Conservation (phyloP, 2,888 invertebrate genomes). For the Gymnosoma rotundatum region DNA sequence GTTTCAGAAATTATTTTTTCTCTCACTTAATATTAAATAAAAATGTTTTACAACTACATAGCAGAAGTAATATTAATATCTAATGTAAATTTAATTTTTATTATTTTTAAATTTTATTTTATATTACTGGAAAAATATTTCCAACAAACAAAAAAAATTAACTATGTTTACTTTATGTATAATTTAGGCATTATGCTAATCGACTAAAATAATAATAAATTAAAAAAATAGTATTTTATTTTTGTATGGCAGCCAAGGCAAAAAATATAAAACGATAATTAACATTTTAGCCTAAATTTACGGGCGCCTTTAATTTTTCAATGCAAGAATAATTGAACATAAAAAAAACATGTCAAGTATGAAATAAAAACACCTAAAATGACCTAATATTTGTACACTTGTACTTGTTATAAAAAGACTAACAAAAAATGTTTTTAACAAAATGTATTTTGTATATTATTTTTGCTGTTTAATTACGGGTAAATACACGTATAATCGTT, state of each 20-base stretch:
- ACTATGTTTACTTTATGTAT: no score
- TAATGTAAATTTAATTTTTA: neutral
- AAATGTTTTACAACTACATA: neutral
- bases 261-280: neutral
- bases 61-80: no score
- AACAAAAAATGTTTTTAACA: neutral
- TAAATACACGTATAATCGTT: neutral
- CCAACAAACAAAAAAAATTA: no score
- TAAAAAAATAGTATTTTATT: no score
- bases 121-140: neutral
- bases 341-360: constrained; percentile 8
- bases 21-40: neutral
- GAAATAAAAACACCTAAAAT: neutral
- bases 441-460: neutral
- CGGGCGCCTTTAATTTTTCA: constrained; percentile 18
- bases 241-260: no score
- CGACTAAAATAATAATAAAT: no score
- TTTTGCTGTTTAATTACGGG: neutral
- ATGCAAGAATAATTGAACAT: neutral
- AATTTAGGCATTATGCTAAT: no score
- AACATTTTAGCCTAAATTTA: constrained; percentile 14
- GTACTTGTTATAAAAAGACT: neutral
- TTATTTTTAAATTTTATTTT: constrained; percentile 9
- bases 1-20: neutral
- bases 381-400: constrained; percentile 15